Percentiles rank a stretch among this genome's conserved stretches.
Evolutionary conservation across 2,888 invertebrate genomes (phyloP).

Genomic region (Pammene aurita): DNA sequence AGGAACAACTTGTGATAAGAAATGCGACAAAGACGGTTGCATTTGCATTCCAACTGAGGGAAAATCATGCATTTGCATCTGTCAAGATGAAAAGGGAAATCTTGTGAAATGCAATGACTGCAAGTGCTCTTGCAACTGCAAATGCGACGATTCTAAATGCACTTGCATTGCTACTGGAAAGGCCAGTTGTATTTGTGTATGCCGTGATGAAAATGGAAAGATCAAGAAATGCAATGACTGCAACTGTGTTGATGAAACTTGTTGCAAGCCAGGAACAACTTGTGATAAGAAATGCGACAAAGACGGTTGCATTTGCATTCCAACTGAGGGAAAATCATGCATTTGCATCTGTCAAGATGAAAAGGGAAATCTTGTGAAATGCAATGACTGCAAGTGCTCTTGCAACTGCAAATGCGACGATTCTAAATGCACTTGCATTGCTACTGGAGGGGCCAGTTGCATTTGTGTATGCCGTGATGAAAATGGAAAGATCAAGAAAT

Average conservation of each 20-base stretch:
- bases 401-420: not conserved
- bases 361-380: constrained; percentile 42
- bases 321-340: constrained; percentile 48
- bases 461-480: constrained; percentile 52
- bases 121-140: constrained; percentile 44
- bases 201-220: constrained; percentile 40
- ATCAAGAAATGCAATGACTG: constrained; percentile 37
- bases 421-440: constrained; percentile 1
- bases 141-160: constrained; percentile 53
- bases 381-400: constrained; percentile 52
- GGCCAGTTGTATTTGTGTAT: constrained; percentile 49
- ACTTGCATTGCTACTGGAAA: constrained; percentile 55
- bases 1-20: constrained; percentile 25
- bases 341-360: constrained; percentile 48
- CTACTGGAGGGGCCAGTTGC: constrained; percentile 45
- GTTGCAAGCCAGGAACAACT: not conserved
- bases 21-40: constrained; percentile 42
- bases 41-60: constrained; percentile 47
- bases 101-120: constrained; percentile 51
- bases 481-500: constrained; percentile 43
- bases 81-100: constrained; percentile 40
- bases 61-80: constrained; percentile 49
- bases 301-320: constrained; percentile 45
- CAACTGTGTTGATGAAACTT: constrained; percentile 8
- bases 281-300: constrained; percentile 39